Percentiles rank a stretch among this genome's conserved stretches.
Evolutionary conservation across 2,113 vertebrate genomes (phyloP).

Genomic region (Nematolebias whitei): DNA sequence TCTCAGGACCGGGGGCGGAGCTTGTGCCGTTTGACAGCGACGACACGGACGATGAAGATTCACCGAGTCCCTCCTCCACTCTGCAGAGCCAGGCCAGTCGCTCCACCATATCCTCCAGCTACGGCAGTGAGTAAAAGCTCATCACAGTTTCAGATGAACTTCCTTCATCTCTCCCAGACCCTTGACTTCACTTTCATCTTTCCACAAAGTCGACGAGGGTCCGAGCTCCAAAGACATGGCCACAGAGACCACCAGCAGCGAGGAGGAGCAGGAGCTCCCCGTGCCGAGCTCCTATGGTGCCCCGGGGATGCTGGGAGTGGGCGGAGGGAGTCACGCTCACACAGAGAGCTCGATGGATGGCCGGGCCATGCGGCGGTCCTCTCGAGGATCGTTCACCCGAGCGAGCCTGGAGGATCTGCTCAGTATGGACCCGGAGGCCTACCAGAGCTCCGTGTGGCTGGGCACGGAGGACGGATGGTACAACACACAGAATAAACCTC

Average conservation of each 20-base stretch:
- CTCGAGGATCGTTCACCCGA: slow-evolving; percentile 91
- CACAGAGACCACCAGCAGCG: slow-evolving; percentile 93
- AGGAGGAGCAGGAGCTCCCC: slow-evolving; percentile 95
- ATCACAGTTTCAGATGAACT: not conserved
- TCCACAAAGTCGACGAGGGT: slow-evolving; percentile 87
- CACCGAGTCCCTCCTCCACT: slow-evolving; percentile 94
- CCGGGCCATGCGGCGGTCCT: slow-evolving; percentile 90
- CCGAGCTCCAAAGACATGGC: slow-evolving; percentile 89
- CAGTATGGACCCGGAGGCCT: slow-evolving; percentile 92
- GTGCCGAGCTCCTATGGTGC: slow-evolving; percentile 79
- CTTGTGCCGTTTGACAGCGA: slow-evolving; percentile 96
- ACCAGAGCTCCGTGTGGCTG: slow-evolving; percentile 98
- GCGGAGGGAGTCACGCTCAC: slow-evolving; percentile 65
- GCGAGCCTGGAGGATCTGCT: slow-evolving; percentile 96
- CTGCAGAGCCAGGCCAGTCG: slow-evolving; percentile 97
- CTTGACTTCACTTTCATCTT: not conserved
- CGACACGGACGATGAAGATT: slow-evolving; percentile 94
- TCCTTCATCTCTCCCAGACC: not conserved
- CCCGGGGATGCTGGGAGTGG: slow-evolving; percentile 50
- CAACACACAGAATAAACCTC: not conserved
- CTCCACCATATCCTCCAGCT: slow-evolving; percentile 96
- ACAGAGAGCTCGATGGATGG: slow-evolving; percentile 88
- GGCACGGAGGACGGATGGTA: slow-evolving; percentile 98
- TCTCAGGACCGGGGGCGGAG: slow-evolving; percentile 76
- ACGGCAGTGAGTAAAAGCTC: slow-evolving; percentile 87